phyloP scores from a whole-genome alignment of 1,140 invertebrate species.

The Coenobita brevimanus region DNA sequence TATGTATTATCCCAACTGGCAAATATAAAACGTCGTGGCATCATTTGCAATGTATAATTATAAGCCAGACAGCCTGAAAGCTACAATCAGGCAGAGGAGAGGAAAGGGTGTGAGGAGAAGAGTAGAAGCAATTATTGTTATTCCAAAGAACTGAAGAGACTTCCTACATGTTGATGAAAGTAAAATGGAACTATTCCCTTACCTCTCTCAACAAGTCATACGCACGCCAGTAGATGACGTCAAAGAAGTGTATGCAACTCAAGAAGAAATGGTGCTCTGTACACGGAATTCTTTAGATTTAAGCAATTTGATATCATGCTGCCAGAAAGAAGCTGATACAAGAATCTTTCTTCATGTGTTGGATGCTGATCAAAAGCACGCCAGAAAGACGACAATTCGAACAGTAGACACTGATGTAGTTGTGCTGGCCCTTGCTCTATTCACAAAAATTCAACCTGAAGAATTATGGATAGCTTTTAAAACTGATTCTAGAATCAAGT shows the following conservation, averaged over 20 bases:
- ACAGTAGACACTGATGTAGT: constrained; percentile 24
- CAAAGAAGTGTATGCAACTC: neutral
- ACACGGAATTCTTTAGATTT: neutral
- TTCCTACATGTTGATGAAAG: neutral
- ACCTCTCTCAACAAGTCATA: neutral
- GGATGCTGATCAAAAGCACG: constrained; percentile 6
- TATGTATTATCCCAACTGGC: neutral
- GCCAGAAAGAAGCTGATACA: constrained; percentile 30
- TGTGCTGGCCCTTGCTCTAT: constrained; percentile 22
- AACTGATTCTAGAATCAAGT: neutral
- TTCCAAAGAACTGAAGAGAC: neutral
- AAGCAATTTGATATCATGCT: neutral
- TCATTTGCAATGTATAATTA: neutral
- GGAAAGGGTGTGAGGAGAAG: neutral
- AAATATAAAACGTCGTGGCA: neutral
- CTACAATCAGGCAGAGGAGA: neutral
- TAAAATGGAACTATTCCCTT: neutral
- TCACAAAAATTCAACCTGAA: neutral
- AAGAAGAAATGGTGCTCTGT: neutral
- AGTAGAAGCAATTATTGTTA: neutral
- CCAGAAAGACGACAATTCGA: neutral
- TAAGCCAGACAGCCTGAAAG: neutral
- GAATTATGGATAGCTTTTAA: neutral
- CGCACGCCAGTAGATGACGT: neutral
- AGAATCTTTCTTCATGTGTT: constrained; percentile 4